Percentiles rank a stretch among this genome's conserved stretches.
These are phyloP conservation scores for Taenaris catops DNA, from an alignment of 2,888 invertebrate genomes.

Conservation along the genomic window DNA sequence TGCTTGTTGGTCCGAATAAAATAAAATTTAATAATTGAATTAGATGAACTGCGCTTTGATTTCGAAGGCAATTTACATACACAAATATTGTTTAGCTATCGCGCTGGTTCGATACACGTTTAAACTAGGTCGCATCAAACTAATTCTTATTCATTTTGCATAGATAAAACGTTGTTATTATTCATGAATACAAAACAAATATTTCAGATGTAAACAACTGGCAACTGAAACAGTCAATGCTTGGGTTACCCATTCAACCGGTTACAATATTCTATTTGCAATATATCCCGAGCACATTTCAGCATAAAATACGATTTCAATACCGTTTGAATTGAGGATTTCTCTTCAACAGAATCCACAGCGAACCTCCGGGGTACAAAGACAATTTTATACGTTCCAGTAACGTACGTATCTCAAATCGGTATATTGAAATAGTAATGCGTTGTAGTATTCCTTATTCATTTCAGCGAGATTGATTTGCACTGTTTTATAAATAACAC, in stretches of 20 bases:
- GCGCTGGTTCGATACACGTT: not conserved
- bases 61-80: not conserved
- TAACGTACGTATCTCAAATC: slow-evolving; percentile 15
- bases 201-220: not conserved
- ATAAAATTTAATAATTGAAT: too few relatives aligned
- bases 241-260: slow-evolving; percentile 17
- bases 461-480: slow-evolving; percentile 4
- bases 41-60: too few relatives aligned
- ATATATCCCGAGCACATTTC: slow-evolving; percentile 29
- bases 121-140: not conserved
- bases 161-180: not conserved
- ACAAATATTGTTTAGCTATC: not conserved
- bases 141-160: not conserved
- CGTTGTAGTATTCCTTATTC: slow-evolving; percentile 6
- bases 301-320: slow-evolving; percentile 32
- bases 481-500: too few relatives aligned
- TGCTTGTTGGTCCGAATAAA: too few relatives aligned
- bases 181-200: slow-evolving; percentile 2
- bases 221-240: slow-evolving; percentile 11
- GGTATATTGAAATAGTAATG: slow-evolving; percentile 26
- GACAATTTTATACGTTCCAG: slow-evolving; percentile 24
- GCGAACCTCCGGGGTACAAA: slow-evolving; percentile 24
- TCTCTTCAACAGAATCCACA: slow-evolving; percentile 30
- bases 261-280: slow-evolving; percentile 25
- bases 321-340: slow-evolving; percentile 31